Percentiles rank a stretch among this genome's conserved stretches.
Conservation (phyloP, 2,888 invertebrate species). For the Digitonthophagus gazella region DNA sequence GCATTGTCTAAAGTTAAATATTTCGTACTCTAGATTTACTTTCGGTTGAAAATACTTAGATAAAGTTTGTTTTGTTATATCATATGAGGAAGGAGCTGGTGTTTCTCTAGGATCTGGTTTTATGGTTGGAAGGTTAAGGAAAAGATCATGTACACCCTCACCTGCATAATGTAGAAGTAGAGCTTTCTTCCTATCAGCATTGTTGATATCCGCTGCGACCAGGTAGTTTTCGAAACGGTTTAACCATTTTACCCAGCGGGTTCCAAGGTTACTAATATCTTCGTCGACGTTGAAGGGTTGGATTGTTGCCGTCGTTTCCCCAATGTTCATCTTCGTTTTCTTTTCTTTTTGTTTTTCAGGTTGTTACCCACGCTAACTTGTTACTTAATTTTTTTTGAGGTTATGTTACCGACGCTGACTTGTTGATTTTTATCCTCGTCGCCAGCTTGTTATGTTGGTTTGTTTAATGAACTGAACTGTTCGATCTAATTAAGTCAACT, state of each 20-base stretch:
- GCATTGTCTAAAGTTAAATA: constrained; percentile 11
- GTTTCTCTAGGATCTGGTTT: constrained; percentile 4
- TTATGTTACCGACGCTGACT: too few species aligned
- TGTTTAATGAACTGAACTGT: too few species aligned
- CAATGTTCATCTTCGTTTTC: neutral
- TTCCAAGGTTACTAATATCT: constrained; percentile 5
- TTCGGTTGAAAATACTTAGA: constrained; percentile 2
- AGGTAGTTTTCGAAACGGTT: constrained; percentile 17
- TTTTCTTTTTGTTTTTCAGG: too few species aligned
- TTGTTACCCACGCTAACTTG: too few species aligned
- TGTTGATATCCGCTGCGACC: constrained; percentile 15
- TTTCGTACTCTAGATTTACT: constrained; percentile 16
- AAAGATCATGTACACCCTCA: constrained; percentile 6
- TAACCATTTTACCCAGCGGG: constrained; percentile 20
- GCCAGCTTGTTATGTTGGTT: too few species aligned
- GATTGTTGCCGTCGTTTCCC: neutral
- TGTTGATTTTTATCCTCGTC: too few species aligned
- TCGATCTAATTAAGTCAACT: too few species aligned
- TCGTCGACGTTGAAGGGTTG: constrained; percentile 1
- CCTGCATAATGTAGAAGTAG: constrained; percentile 14
- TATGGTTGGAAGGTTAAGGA: neutral
- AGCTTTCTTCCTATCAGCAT: constrained; percentile 9
- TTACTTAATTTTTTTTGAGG: too few species aligned
- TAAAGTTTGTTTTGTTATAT: constrained; percentile 4
- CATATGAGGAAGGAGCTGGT: neutral